phyloP scores from a whole-genome alignment of 2,113 vertebrate genomes.

The Lipophrys pholis region DNA sequence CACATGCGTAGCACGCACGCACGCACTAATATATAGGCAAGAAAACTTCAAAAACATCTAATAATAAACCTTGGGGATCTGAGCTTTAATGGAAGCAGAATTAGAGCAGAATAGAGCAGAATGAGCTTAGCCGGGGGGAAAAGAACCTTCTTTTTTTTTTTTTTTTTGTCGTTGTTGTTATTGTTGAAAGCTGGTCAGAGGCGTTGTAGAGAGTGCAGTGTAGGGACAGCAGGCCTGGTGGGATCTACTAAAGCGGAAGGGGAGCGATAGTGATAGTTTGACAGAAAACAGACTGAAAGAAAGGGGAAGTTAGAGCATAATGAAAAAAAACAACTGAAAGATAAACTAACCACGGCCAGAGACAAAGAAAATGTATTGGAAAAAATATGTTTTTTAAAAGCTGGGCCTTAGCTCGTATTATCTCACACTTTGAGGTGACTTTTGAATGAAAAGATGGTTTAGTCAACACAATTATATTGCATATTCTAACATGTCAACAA shows the following conservation, averaged over 20 bases:
- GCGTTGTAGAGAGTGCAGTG: slow-evolving; percentile 66
- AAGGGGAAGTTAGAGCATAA: background rate
- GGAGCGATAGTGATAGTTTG: slow-evolving; percentile 29
- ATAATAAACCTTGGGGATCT: slow-evolving; percentile 63
- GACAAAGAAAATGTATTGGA: slow-evolving; percentile 1
- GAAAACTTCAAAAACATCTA: slow-evolving; percentile 62
- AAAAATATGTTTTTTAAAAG: too few species aligned
- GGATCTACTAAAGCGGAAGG: slow-evolving; percentile 65
- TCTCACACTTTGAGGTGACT: too few species aligned
- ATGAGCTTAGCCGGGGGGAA: slow-evolving; percentile 55
- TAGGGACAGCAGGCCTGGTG: slow-evolving; percentile 60
- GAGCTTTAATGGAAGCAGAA: slow-evolving; percentile 73
- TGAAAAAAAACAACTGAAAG: slow-evolving; percentile 28
- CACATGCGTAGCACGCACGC: too few species aligned
- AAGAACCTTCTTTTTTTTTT: slow-evolving; percentile 50
- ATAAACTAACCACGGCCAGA: background rate
- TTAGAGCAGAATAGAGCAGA: slow-evolving; percentile 68
- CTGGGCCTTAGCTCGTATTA: too few species aligned
- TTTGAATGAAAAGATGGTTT: too few species aligned
- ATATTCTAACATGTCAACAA: too few species aligned
- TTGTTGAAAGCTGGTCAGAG: slow-evolving; percentile 56
- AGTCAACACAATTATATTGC: too few species aligned
- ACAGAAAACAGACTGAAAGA: slow-evolving; percentile 40
- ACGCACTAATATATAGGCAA: slow-evolving; percentile 13
- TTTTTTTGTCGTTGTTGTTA: too few species aligned